Percentiles rank a stretch among this genome's conserved stretches.
Conservation (phyloP, 2,113 vertebrate species). For the Callocephalon fimbriatum region DNA sequence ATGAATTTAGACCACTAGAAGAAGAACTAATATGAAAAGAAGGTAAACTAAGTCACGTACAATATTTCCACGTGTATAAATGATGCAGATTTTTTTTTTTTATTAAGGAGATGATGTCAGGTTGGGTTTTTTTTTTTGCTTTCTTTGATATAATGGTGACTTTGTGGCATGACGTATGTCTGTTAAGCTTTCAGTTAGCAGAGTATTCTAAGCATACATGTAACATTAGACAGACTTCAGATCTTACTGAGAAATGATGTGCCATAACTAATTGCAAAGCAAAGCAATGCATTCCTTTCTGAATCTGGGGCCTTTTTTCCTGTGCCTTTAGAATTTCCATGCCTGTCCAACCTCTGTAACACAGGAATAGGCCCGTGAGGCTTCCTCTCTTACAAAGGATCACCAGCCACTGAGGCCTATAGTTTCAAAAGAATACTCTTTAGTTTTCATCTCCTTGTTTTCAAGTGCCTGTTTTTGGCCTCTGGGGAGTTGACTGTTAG, state of each 20-base stretch:
- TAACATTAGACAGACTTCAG: accelerated
- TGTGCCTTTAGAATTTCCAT: not conserved
- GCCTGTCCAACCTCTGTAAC: not conserved
- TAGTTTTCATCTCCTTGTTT: not conserved
- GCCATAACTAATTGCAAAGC: not conserved
- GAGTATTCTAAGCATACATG: not conserved
- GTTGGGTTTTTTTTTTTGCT: not conserved
- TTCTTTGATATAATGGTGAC: not conserved
- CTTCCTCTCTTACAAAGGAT: not conserved
- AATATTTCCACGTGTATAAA: not conserved
- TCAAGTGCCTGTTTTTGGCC: not conserved
- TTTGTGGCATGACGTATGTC: accelerated
- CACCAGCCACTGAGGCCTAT: accelerated
- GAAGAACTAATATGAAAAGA: not conserved
- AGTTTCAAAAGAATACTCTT: not conserved
- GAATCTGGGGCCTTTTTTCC: not conserved
- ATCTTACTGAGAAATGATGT: accelerated
- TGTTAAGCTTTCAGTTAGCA: not conserved
- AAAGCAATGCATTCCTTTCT: not conserved
- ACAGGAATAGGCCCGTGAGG: not conserved
- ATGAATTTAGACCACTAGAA: not conserved
- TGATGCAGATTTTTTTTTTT: not conserved
- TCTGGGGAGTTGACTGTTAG: not conserved
- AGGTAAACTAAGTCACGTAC: not conserved
- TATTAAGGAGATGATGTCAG: not conserved